Percentiles rank a stretch among this genome's conserved stretches.
Conservation (phyloP, 1,140 invertebrate genomes). For the Phortica variegata region DNA sequence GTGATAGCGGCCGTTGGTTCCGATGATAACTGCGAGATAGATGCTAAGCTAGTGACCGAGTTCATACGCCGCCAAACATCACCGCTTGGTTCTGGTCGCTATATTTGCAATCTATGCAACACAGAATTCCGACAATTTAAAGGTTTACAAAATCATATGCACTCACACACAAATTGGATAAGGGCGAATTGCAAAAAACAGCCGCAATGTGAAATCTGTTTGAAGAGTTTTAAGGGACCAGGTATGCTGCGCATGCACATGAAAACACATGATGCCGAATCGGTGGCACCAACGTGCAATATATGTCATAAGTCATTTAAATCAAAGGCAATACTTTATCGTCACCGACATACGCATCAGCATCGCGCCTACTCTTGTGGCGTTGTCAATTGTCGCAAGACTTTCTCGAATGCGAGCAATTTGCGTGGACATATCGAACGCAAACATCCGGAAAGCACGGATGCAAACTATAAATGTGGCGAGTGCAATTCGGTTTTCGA, state of each 20-base stretch:
- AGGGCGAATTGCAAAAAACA: constrained; percentile 65
- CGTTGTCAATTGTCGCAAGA: constrained; percentile 47
- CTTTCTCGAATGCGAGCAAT: constrained; percentile 44
- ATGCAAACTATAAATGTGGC: constrained; percentile 41
- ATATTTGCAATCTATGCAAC: constrained; percentile 63
- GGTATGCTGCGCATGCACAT: constrained; percentile 66
- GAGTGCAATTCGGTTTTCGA: constrained; percentile 40
- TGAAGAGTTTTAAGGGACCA: constrained; percentile 62
- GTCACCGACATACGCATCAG: constrained; percentile 63
- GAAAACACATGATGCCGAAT: constrained; percentile 63
- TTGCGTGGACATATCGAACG: constrained; percentile 44
- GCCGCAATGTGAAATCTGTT: constrained; percentile 62
- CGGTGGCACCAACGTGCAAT: constrained; percentile 61
- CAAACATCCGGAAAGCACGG: constrained; percentile 42
- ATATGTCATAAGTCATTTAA: constrained; percentile 63
- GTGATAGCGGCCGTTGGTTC: constrained; percentile 44
- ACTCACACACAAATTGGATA: constrained; percentile 64
- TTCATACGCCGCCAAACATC: constrained; percentile 50
- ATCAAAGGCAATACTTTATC: constrained; percentile 62
- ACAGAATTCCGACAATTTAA: constrained; percentile 63
- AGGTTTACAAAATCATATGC: constrained; percentile 63
- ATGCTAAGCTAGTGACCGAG: constrained; percentile 48
- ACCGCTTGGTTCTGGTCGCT: constrained; percentile 56
- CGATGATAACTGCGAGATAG: constrained; percentile 47
- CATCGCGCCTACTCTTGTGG: constrained; percentile 48